Evolutionary conservation across 2,113 vertebrate species (phyloP).

Genomic region (Mustelus asterias): DNA sequence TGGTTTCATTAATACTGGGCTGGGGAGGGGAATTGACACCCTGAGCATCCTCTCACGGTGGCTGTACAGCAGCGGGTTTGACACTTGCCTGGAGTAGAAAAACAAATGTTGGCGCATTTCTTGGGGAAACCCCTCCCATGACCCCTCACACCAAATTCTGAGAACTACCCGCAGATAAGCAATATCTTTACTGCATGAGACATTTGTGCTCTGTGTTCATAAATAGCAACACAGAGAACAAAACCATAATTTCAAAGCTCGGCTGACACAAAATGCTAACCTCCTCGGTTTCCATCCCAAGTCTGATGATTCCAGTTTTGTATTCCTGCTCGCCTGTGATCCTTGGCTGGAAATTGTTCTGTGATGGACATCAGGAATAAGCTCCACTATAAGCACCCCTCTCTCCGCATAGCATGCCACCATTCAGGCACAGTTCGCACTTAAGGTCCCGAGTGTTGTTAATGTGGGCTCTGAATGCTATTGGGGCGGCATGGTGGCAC

Average conservation of each 20-base stretch:
- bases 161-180: too few species aligned
- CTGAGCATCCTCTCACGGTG: neutral
- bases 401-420: neutral
- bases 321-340: neutral
- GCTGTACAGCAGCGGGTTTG: neutral
- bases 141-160: too few species aligned
- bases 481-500: too few species aligned
- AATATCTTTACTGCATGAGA: too few species aligned
- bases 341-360: neutral
- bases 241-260: too few species aligned
- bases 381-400: neutral
- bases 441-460: neutral
- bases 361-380: neutral
- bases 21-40: neutral
- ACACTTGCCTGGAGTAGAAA: neutral
- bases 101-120: neutral
- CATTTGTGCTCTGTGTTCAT: too few species aligned
- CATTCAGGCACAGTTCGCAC: neutral
- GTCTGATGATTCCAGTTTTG: neutral
- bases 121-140: neutral
- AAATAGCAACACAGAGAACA: too few species aligned
- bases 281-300: too few species aligned
- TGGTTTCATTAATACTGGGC: neutral
- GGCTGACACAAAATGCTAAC: neutral
- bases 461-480: neutral